Base-by-base conservation (phyloP, 2,113 vertebrate genomes). In the Colinus virginianus region DNA sequence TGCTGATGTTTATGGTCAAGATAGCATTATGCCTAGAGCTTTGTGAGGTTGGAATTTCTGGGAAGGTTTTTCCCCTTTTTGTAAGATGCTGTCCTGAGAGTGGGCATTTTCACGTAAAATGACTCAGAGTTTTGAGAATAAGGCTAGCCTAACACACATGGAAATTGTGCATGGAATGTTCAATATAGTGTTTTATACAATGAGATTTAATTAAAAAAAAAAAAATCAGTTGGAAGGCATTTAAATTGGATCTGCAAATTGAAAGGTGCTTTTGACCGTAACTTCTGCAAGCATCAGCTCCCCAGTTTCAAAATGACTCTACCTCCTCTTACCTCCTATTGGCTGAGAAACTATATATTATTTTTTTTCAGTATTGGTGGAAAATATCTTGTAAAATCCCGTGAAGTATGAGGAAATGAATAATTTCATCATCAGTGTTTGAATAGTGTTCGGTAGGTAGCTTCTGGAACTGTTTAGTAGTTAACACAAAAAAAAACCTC, bases 181-280 rank as follows among this genome's bases (percentile, higher is more conserved):
- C 61, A 49, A 0, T 25, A 8, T 4, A 6, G 8, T 43, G 45
- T 56, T 88, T 77, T 66, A 40, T 22, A 4, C 16, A 34, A 14
- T 10, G 26, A 68, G 5, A 59, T 22, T 78, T 75, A 55, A 56
- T 64, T 55, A 14, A 43, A 70, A 70, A 90, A 88, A 14, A 43
- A 62, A 74, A 91, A 92, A 53, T 79, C 56, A 14, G 21, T 8
- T 46, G 51, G 51, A 72, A 92, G 13, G 58, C 32, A 26, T 81
- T 71, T 56, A 43, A 61, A n/a, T 88, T 40, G 40, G 40, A 78
- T 61, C 17, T 67, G 56, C n/a, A 64, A 84, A 89, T 87, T 59
- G 75, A 88, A 94, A 92, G 28, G 6, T 51, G 46, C 6, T 89
- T 94, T 56, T 79, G 58, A 36, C 61, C 43, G 6, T 63, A 78